Evolutionary conservation across 2,888 invertebrate genomes (phyloP).

Genomic region (Horisme vitalbata): DNA sequence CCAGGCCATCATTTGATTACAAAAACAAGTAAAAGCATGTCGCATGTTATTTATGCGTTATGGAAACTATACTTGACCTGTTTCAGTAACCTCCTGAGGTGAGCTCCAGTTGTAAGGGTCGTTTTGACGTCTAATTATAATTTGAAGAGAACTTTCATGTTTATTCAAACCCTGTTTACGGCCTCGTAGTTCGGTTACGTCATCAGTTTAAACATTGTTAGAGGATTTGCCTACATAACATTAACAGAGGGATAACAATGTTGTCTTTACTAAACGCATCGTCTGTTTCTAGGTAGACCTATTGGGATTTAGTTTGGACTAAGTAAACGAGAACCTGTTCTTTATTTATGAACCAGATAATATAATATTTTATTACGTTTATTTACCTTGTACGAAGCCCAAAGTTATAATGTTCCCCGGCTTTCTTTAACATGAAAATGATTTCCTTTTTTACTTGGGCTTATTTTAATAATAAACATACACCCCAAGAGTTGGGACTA

Average conservation of each 20-base stretch:
- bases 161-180: slow-evolving; percentile 43
- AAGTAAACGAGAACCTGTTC: no score
- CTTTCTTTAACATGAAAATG: no score
- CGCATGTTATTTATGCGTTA: slow-evolving; percentile 53
- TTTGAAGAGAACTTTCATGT: slow-evolving; percentile 43
- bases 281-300: slow-evolving; percentile 12
- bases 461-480: no score
- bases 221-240: slow-evolving; percentile 32
- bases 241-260: slow-evolving; percentile 32
- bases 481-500: no score
- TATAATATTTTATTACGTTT: no score
- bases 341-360: no score
- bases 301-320: no score
- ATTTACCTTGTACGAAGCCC: no score
- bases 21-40: slow-evolving; percentile 28
- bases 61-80: slow-evolving; percentile 64
- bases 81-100: slow-evolving; percentile 50
- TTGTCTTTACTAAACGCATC: slow-evolving; percentile 28
- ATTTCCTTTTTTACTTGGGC: no score
- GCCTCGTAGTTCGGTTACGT: slow-evolving; percentile 31
- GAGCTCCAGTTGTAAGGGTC: slow-evolving; percentile 39
- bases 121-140: slow-evolving; percentile 51
- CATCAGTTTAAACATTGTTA: slow-evolving; percentile 33
- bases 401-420: no score
- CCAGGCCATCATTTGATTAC: not conserved